Evolutionary conservation across 2,888 invertebrate genomes (phyloP).

Genomic region (Apamea sordens): DNA sequence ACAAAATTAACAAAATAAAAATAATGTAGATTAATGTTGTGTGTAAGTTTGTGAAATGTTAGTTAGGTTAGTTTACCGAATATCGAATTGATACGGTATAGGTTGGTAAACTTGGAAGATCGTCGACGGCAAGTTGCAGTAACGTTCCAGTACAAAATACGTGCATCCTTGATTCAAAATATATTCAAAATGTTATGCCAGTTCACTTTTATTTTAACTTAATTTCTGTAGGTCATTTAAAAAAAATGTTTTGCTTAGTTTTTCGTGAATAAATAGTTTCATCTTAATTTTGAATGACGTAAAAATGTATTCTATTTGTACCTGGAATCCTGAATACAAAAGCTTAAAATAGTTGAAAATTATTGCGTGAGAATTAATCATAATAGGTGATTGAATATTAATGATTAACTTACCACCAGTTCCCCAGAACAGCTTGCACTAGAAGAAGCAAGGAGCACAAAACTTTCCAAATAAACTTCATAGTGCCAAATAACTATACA

Average conservation of each 20-base stretch:
- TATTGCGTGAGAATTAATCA: not conserved
- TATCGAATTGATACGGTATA: not conserved
- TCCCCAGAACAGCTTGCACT: constrained; percentile 82
- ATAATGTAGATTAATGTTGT: no score
- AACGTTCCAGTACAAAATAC: constrained; percentile 1
- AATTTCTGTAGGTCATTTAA: not conserved
- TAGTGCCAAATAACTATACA: constrained; percentile 76
- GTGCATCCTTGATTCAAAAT: not conserved
- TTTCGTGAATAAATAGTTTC: not conserved
- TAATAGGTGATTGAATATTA: not conserved
- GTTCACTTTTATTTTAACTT: not conserved
- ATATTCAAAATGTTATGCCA: not conserved
- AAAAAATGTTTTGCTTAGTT: not conserved
- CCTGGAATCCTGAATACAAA: not conserved
- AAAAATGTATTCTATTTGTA: not conserved
- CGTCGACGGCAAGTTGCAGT: not conserved
- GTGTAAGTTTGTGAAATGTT: not conserved
- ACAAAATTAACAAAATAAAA: no score
- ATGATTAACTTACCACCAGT: constrained; percentile 86
- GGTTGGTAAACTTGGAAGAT: not conserved
- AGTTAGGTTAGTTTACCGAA: not conserved
- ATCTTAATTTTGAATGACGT: not conserved
- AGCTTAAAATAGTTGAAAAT: not conserved
- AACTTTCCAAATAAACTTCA: constrained; percentile 87
- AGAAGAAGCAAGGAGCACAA: constrained; percentile 81